Evolutionary conservation across 2,888 invertebrate genomes (phyloP), one percentile per base, ranked within the genome.

Genomic region (Fabriciana adippe): DNA sequence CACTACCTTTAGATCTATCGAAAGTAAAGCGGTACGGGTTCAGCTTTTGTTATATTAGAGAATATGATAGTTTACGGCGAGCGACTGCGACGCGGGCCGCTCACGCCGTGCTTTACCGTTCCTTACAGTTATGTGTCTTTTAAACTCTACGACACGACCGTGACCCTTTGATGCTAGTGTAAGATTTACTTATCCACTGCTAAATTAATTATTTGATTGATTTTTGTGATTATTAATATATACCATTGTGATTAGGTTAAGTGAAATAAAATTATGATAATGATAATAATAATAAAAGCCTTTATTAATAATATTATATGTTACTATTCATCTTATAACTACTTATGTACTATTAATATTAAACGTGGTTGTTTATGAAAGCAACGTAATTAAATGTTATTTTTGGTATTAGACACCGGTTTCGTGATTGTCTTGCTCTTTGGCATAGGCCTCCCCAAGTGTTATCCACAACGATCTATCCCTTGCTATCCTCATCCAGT

Each of bases 111-210:
- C 69, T 74, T 70, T 75, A 76, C 76, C 70, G 74, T 75, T 74
- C 59, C 61, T 64, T 69, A 77, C 76, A 72, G 74, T 76, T 77
- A 78, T 67, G 64, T 57, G 72, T 70, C 76, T 72, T 76, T 76
- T 75, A 75, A 69, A 74, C 72, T 54, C 45, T 26, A 73, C 76
- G 74, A 76, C 68, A 72, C 75, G 75, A 74, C 53, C 62, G 59
- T 65, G 67, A 68, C 64, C 70, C 67, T 59, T 64, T 26, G 26
- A 48, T 26, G 13, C n/a, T 47, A n/a, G 45, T n/a, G 6, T 21
- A 3, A 21, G 11, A 59, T 48, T 56, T 8, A 35, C 35, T 26
- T 26, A 26, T 26, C 26, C 26, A 26, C 0, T 26, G 4, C 26
- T 26, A 26, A 26, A 26, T 26, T 26, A 26, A 5, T 26, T 3